Percentiles rank a stretch among this genome's conserved stretches.
Conservation (phyloP, 2,888 invertebrate genomes). For the Drosophila monieri region DNA sequence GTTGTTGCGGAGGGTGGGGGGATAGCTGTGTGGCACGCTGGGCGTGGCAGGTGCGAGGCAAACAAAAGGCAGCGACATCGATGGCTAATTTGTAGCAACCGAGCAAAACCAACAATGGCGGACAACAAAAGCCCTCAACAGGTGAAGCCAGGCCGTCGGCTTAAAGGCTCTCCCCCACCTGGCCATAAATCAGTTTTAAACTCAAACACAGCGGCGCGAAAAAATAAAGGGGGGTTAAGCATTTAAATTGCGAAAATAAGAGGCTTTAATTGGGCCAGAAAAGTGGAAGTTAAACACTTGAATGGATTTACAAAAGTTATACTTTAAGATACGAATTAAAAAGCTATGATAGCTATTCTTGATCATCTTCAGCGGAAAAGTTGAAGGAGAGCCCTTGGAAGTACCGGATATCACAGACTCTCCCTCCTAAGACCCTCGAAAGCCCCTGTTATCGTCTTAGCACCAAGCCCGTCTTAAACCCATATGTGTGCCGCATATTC, state of each 20-base stretch:
- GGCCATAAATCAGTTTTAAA: slow-evolving; percentile 13
- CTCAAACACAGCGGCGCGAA: neutral
- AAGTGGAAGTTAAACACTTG: neutral
- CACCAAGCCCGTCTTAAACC: neutral
- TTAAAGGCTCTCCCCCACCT: slow-evolving; percentile 2
- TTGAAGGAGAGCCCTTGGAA: too few relatives aligned
- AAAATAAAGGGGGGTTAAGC: neutral
- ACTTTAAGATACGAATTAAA: too few relatives aligned
- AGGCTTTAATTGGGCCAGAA: neutral
- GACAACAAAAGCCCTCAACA: slow-evolving; percentile 21
- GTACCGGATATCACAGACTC: neutral
- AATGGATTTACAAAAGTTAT: too few relatives aligned
- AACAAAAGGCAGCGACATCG: slow-evolving; percentile 30
- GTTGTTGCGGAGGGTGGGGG: neutral
- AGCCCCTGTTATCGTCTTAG: too few relatives aligned
- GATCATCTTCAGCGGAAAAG: too few relatives aligned
- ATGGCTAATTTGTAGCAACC: slow-evolving; percentile 34
- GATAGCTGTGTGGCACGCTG: too few relatives aligned
- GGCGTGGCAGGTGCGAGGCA: neutral
- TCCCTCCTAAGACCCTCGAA: neutral
- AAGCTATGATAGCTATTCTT: too few relatives aligned
- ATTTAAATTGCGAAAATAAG: neutral
- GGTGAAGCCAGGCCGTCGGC: slow-evolving; percentile 10
- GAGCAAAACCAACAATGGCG: slow-evolving; percentile 20
- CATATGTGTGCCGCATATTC: neutral